These are phyloP conservation scores for Hypomecis atomaria DNA, from an alignment of 2,888 invertebrate genomes.

Conservation along the genomic window DNA sequence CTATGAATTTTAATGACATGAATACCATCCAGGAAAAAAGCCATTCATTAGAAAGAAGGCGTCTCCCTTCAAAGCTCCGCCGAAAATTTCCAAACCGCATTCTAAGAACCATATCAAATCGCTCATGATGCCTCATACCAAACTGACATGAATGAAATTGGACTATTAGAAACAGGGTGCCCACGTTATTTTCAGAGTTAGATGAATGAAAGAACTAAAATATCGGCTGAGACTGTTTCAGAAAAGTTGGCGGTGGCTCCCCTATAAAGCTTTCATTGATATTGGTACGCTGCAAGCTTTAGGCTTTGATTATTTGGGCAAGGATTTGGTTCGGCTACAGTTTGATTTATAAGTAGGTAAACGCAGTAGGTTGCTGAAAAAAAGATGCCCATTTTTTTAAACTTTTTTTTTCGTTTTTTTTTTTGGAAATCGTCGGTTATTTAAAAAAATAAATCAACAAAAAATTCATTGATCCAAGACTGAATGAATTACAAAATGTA, in stretches of 20 bases:
- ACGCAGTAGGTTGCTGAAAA: no score
- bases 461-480: no score
- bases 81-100: conserved; percentile 24
- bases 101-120: conserved; percentile 38
- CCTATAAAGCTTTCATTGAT: no score
- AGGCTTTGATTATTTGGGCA: no score
- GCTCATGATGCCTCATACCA: conserved; percentile 39
- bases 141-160: conserved; percentile 49
- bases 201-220: not conserved
- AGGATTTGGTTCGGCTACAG: no score
- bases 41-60: conserved; percentile 11
- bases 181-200: not conserved
- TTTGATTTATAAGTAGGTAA: not conserved
- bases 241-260: no score
- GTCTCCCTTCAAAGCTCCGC: conserved; percentile 14
- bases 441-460: no score
- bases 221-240: not conserved
- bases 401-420: no score
- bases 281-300: no score
- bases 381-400: no score
- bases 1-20: not conserved
- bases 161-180: conserved; percentile 34
- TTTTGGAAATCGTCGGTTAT: no score
- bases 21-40: not conserved
- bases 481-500: no score